phyloP scores from a whole-genome alignment of 1,140 invertebrate species.

The Heterodera schachtii region DNA sequence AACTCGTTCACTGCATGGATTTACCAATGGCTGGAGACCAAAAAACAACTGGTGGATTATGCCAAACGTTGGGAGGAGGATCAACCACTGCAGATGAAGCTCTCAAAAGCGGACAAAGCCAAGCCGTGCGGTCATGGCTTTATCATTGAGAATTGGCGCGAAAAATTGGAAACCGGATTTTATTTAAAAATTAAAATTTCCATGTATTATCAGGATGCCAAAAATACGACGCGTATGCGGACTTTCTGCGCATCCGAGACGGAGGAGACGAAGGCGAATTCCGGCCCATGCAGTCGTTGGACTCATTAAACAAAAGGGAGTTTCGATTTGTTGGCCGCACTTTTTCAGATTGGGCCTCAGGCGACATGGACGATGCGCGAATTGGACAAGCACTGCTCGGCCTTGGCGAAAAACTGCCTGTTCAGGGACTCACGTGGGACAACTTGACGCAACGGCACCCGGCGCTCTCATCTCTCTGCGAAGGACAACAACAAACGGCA shows the following conservation, averaged over 20 bases:
- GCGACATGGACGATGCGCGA: background rate
- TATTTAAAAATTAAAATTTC: background rate
- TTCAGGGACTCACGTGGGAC: background rate
- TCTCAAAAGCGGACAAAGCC: background rate
- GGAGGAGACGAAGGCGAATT: background rate
- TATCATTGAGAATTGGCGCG: background rate
- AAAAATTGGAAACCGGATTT: background rate
- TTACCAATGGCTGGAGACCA: background rate
- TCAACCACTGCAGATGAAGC: background rate
- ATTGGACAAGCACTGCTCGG: background rate
- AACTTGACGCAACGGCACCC: background rate
- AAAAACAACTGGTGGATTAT: background rate
- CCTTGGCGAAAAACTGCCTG: background rate
- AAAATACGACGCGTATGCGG: background rate
- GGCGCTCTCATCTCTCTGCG: background rate
- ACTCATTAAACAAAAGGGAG: background rate
- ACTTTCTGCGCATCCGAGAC: background rate
- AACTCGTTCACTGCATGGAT: background rate
- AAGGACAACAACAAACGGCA: constrained; percentile 1
- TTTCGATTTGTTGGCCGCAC: background rate
- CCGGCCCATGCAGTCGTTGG: background rate
- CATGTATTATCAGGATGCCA: background rate
- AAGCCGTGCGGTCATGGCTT: background rate
- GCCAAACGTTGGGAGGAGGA: constrained; percentile 3
- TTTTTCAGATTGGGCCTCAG: background rate